Evolutionary conservation across 53 echinoderm and acorn worm genomes (phyloP).

Genomic region (Antedon mediterranea): DNA sequence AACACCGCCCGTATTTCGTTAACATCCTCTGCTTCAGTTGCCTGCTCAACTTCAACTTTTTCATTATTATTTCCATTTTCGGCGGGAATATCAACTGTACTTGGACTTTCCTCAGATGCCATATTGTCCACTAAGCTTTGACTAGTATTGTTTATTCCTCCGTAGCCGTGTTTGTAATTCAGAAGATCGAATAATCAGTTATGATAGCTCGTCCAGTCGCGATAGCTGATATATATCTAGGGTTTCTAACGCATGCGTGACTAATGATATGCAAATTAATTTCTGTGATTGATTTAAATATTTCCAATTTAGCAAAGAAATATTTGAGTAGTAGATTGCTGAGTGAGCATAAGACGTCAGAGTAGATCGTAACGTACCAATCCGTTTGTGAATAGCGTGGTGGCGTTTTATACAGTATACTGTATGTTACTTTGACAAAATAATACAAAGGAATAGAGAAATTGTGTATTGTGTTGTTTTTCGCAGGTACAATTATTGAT

Average conservation of each 20-base stretch:
- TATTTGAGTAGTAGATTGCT: neutral
- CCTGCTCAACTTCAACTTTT: constrained; percentile 3
- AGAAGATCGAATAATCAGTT: neutral
- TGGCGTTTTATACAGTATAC: no score
- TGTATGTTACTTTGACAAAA: no score
- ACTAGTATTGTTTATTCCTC: neutral
- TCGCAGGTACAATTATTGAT: no score
- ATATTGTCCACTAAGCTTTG: constrained; percentile 10
- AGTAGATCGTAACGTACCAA: no score
- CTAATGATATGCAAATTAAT: neutral
- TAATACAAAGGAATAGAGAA: no score
- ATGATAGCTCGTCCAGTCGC: neutral
- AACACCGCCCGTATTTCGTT: constrained; percentile 41
- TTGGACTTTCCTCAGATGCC: constrained; percentile 13
- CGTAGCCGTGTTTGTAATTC: neutral
- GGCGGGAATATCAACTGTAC: neutral
- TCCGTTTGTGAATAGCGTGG: no score
- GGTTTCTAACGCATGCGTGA: neutral
- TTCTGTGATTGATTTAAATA: neutral
- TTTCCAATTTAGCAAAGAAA: neutral
- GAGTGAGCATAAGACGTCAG: neutral
- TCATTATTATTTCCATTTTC: constrained; percentile 3
- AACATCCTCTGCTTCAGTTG: constrained; percentile 6
- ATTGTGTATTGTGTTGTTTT: no score
- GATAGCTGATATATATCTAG: neutral